Percentiles rank a stretch among this genome's conserved stretches.
phyloP scores from a whole-genome alignment of 2,113 vertebrate genomes.

The Petrocephalus zakoni region DNA sequence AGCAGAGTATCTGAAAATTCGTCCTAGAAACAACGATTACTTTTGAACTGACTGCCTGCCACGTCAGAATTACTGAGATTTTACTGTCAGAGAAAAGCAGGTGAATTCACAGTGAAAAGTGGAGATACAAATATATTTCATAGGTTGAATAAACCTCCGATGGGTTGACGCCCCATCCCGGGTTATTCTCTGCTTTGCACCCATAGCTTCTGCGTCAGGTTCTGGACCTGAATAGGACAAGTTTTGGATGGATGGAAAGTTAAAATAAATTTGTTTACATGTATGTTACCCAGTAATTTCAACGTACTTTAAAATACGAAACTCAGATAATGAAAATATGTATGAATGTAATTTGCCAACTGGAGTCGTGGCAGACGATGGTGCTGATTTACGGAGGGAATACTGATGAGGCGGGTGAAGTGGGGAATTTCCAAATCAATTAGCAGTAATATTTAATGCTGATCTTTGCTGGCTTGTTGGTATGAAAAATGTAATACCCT shows the following conservation, averaged over 20 bases:
- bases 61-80: not conserved
- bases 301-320: not conserved
- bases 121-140: not conserved
- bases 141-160: not conserved
- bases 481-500: constrained; percentile 28
- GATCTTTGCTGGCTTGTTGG: constrained; percentile 12
- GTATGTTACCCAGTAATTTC: not conserved
- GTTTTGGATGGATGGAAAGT: no score
- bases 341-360: not conserved
- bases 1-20: not conserved
- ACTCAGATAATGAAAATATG: not conserved
- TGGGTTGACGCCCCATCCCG: no score
- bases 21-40: not conserved
- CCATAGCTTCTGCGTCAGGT: no score
- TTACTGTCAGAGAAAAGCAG: not conserved
- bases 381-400: not conserved
- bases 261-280: not conserved
- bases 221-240: no score
- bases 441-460: constrained; percentile 2
- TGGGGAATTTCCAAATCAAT: not conserved
- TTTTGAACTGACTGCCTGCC: not conserved
- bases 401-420: not conserved
- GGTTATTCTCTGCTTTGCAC: no score
- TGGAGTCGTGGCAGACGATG: not conserved
- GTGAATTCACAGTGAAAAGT: not conserved